phyloP scores from a whole-genome alignment of 2,113 vertebrate genomes.

The Daboia siamensis region DNA sequence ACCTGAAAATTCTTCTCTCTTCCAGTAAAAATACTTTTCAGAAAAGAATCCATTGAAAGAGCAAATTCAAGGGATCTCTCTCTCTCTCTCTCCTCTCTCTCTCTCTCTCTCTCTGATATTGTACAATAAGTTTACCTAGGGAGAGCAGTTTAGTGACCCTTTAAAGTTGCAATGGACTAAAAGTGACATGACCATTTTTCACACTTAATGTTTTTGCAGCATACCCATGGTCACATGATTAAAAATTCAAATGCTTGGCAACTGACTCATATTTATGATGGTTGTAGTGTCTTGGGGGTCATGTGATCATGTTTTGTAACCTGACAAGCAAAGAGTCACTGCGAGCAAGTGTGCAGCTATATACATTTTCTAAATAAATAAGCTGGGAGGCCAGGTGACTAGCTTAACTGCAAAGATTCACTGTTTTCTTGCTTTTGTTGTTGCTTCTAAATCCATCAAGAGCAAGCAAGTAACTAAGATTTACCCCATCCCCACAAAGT shows the following conservation, averaged over 20 bases:
- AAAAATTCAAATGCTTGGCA: neutral
- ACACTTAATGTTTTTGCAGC: neutral
- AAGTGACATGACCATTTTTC: neutral
- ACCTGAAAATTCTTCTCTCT: neutral
- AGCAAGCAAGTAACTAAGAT: no score
- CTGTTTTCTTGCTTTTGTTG: no score
- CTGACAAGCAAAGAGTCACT: neutral
- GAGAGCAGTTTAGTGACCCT: neutral
- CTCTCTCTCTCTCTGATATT: neutral
- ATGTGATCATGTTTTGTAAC: neutral
- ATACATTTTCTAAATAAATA: neutral
- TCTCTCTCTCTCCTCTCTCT: no score
- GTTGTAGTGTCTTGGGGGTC: neutral
- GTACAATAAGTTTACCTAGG: neutral
- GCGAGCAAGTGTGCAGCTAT: neutral
- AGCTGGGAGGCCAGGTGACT: neutral
- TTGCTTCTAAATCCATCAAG: no score
- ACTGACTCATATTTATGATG: neutral
- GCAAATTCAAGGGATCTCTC: neutral
- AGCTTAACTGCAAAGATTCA: neutral
- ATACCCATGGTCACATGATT: neutral
- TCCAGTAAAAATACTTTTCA: neutral
- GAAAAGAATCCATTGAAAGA: neutral
- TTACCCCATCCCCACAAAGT: no score
- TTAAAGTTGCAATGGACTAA: neutral